Conservation (phyloP, 2,113 vertebrate genomes). For the Bungarus multicinctus region DNA sequence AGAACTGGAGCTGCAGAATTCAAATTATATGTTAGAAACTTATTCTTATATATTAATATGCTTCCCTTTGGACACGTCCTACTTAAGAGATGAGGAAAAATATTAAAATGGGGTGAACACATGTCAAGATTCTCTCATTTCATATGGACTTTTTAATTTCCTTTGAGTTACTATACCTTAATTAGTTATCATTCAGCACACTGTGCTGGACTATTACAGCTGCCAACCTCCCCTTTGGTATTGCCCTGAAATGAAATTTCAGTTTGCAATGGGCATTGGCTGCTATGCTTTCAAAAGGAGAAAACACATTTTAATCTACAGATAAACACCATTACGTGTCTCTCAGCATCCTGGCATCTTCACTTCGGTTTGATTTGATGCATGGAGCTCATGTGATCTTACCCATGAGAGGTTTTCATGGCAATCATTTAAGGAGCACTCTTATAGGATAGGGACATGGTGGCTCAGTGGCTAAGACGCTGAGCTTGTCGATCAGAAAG, state of each 20-base stretch:
- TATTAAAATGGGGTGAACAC: no score
- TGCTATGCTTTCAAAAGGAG: background rate
- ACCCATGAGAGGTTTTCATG: background rate
- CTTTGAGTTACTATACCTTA: background rate
- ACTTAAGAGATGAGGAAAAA: background rate
- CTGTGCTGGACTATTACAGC: background rate
- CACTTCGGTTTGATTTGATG: background rate
- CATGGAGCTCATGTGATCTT: no score
- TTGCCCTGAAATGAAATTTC: background rate
- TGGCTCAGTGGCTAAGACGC: no score
- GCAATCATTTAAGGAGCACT: background rate
- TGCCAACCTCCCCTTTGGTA: background rate
- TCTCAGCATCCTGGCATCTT: background rate
- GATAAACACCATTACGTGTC: background rate
- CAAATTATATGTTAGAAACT: no score
- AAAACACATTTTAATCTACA: background rate
- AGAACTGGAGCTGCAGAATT: no score
- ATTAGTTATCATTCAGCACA: background rate
- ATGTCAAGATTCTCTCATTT: background rate
- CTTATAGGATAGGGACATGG: no score
- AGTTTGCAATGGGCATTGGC: background rate
- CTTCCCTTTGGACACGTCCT: background rate
- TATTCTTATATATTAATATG: background rate
- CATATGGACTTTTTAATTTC: background rate
- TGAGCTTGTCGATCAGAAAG: no score